These are phyloP conservation scores for Ailuropoda melanoleuca DNA, from an alignment of 2,113 vertebrate genomes.

Conservation along the genomic window DNA sequence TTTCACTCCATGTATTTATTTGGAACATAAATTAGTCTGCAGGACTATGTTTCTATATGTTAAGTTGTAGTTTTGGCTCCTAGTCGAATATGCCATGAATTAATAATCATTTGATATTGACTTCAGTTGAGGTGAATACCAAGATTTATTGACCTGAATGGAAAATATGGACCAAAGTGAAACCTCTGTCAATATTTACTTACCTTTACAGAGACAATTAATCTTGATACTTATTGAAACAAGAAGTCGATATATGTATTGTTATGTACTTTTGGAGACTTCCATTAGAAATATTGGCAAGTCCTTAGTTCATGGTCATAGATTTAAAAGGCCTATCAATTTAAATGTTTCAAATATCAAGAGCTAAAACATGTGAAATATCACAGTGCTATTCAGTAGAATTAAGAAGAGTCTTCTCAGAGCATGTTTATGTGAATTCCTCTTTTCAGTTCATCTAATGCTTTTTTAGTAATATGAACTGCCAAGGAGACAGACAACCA, in stretches of 20 bases:
- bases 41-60: slow-evolving; percentile 51
- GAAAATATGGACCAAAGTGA: slow-evolving; percentile 80
- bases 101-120: slow-evolving; percentile 78
- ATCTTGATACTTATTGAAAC: slow-evolving; percentile 81
- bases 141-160: slow-evolving; percentile 76
- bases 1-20: slow-evolving; percentile 43
- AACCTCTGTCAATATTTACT: slow-evolving; percentile 81
- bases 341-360: slow-evolving; percentile 63
- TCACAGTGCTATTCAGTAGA: slow-evolving; percentile 40
- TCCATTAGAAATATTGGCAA: slow-evolving; percentile 80
- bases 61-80: slow-evolving; percentile 65
- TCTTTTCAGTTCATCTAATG: slow-evolving; percentile 18
- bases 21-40: slow-evolving; percentile 51
- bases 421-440: slow-evolving; percentile 12
- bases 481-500: background rate
- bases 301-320: slow-evolving; percentile 44
- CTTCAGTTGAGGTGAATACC: slow-evolving; percentile 74
- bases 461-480: slow-evolving; percentile 45
- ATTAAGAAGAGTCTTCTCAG: slow-evolving; percentile 32
- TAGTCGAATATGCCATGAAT: slow-evolving; percentile 72
- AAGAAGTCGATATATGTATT: slow-evolving; percentile 79
- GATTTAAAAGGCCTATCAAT: slow-evolving; percentile 73
- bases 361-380: slow-evolving; percentile 67
- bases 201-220: slow-evolving; percentile 79
- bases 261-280: slow-evolving; percentile 77